Evolutionary conservation across 2,113 vertebrate genomes (phyloP).

Genomic region (Dermatemys mawii): DNA sequence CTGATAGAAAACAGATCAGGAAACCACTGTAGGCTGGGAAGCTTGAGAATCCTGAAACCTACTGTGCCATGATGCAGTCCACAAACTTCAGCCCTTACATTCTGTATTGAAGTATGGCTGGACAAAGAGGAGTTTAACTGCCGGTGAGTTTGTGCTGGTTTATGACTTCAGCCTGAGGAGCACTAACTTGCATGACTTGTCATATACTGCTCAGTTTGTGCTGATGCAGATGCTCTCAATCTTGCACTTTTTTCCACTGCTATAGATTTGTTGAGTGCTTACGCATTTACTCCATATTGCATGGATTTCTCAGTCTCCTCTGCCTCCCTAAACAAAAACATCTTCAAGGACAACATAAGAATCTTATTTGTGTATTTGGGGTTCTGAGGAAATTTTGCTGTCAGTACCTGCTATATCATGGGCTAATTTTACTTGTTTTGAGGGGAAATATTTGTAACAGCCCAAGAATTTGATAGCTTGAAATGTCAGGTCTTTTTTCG

Average conservation of each 20-base stretch:
- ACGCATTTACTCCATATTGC: not conserved
- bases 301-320: not conserved
- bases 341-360: not conserved
- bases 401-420: not conserved
- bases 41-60: not conserved
- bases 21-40: not conserved
- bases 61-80: not conserved
- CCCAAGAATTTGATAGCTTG: not conserved
- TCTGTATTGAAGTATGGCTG: not conserved
- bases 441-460: not conserved
- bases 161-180: not conserved
- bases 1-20: not conserved
- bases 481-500: slow-evolving; percentile 16
- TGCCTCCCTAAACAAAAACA: not conserved
- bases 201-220: not conserved
- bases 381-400: not conserved
- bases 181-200: not conserved
- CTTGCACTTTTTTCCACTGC: not conserved
- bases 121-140: not conserved
- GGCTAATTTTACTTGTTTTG: not conserved
- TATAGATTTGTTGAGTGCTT: not conserved
- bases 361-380: not conserved
- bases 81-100: not conserved
- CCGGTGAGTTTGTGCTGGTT: not conserved
- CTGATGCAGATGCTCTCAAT: not conserved